Evolutionary conservation across 2,888 invertebrate species (phyloP).

Genomic region (Hemistola chrysoprasaria): DNA sequence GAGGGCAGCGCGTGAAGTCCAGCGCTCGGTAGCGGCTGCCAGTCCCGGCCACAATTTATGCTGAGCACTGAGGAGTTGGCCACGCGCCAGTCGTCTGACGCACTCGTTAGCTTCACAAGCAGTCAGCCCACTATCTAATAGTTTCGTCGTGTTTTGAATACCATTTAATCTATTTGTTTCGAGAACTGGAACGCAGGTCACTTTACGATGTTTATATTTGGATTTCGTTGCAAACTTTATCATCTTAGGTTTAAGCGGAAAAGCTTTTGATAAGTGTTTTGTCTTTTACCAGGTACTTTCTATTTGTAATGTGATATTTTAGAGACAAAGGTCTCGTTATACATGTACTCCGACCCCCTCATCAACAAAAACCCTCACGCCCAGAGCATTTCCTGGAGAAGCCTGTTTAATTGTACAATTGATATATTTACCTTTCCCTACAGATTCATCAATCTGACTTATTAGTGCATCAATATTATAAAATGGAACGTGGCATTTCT

Average conservation of each 20-base stretch:
- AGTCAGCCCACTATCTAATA: conserved; percentile 64
- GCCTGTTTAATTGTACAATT: too few species aligned
- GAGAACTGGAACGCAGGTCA: conserved; percentile 40
- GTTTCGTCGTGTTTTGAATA: conserved; percentile 60
- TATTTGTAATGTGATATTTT: too few species aligned
- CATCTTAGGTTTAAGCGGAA: conserved; percentile 14
- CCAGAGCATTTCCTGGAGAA: too few species aligned
- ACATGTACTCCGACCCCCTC: too few species aligned
- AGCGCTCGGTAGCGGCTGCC: conserved; percentile 23
- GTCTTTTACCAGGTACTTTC: too few species aligned
- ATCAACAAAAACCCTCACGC: too few species aligned
- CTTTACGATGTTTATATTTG: conserved; percentile 36
- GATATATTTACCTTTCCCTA: too few species aligned
- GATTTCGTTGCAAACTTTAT: conserved; percentile 11
- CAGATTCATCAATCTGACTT: too few species aligned
- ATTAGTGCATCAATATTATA: too few species aligned
- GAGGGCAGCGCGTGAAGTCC: conserved; percentile 21
- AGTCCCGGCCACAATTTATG: conserved; percentile 59
- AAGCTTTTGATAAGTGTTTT: not conserved
- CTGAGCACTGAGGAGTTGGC: conserved; percentile 47
- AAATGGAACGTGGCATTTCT: too few species aligned
- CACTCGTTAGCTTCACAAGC: conserved; percentile 60
- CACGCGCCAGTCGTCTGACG: conserved; percentile 51
- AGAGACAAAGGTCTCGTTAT: not conserved
- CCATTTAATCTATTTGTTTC: conserved; percentile 57